These are phyloP conservation scores for Poecilia gillii DNA, from an alignment of 2,797 vertebrate genomes.

Conservation along the genomic window DNA sequence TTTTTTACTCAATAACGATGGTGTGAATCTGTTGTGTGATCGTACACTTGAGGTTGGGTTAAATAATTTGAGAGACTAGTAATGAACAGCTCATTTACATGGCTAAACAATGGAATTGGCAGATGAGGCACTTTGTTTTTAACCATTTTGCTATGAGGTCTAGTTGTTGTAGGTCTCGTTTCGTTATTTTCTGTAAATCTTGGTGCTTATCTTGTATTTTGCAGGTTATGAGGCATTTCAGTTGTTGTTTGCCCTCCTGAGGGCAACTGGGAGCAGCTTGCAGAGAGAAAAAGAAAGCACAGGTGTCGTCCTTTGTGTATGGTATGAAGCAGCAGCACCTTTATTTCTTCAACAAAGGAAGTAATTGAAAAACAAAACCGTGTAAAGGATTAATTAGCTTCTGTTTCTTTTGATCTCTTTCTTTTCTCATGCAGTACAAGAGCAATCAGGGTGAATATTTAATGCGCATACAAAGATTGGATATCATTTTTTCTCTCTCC, in stretches of 20 bases:
- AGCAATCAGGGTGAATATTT: constrained; percentile 27
- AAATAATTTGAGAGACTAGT: background rate
- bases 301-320: constrained; percentile 7
- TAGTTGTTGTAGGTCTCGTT: constrained; percentile 8
- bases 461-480: constrained; percentile 32
- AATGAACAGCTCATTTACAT: background rate
- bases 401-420: constrained; percentile 46
- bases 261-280: constrained; percentile 21
- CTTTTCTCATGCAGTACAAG: constrained; percentile 11
- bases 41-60: background rate
- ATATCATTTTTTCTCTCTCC: constrained; percentile 20
- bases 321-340: constrained; percentile 19
- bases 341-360: constrained; percentile 48
- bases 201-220: constrained; percentile 28
- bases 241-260: constrained; percentile 12
- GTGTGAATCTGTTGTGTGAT: background rate
- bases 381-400: constrained; percentile 49
- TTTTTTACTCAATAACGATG: background rate
- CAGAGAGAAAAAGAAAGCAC: constrained; percentile 13
- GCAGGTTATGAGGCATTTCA: constrained; percentile 11
- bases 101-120: background rate
- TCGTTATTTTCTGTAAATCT: constrained; percentile 9
- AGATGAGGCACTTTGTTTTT: background rate
- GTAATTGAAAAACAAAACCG: constrained; percentile 43
- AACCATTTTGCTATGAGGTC: background rate